These are phyloP conservation scores for Crypturellus undulatus DNA, from an alignment of 2,113 vertebrate species.

Conservation along the genomic window DNA sequence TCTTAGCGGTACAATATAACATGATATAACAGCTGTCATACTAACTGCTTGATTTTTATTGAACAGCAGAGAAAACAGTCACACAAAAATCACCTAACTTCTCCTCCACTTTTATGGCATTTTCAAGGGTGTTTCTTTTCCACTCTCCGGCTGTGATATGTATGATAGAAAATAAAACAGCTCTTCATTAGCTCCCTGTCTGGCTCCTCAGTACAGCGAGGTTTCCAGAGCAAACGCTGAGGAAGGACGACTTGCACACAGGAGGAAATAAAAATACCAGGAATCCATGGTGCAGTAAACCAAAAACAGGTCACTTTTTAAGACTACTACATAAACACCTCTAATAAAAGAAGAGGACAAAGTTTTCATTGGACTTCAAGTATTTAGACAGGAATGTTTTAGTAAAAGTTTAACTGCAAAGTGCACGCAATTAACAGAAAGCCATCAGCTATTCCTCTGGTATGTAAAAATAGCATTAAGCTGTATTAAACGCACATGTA, in stretches of 20 bases:
- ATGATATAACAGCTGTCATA: constrained; percentile 71
- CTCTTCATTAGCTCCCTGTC: neutral
- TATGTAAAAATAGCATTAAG: constrained; percentile 73
- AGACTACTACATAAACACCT: constrained; percentile 70
- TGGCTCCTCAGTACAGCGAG: neutral
- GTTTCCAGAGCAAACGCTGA: neutral
- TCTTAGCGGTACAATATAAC: constrained; percentile 51
- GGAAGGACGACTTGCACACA: neutral
- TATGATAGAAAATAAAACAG: neutral
- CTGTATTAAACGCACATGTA: constrained; percentile 70
- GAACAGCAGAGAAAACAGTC: constrained; percentile 57
- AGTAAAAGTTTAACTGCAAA: constrained; percentile 65
- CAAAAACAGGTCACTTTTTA: constrained; percentile 67
- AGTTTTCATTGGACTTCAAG: constrained; percentile 62
- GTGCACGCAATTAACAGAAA: constrained; percentile 67
- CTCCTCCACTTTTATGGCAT: constrained; percentile 23
- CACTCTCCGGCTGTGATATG: neutral
- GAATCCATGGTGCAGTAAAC: constrained; percentile 49
- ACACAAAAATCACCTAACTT: constrained; percentile 46
- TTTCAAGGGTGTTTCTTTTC: constrained; percentile 38
- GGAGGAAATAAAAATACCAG: constrained; percentile 29
- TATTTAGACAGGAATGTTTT: constrained; percentile 55
- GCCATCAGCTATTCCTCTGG: constrained; percentile 63
- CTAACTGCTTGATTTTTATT: constrained; percentile 62
- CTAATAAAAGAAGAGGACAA: constrained; percentile 62